phyloP scores from a whole-genome alignment of 92 coral and sea anemone species.

The Paramuricea clavata region DNA sequence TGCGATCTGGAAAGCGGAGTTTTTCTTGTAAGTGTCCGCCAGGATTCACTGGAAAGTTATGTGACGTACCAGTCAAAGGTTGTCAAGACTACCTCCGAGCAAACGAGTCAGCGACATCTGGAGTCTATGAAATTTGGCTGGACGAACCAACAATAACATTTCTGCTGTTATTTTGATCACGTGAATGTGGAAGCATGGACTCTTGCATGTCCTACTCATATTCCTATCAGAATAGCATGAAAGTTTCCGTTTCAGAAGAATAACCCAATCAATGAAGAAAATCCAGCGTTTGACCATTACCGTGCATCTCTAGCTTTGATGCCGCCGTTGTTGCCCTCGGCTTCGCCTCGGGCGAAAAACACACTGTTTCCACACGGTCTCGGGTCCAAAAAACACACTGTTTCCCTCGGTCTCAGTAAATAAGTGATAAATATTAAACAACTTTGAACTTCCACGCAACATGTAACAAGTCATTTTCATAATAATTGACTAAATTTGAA shows the following conservation, averaged over 20 bases:
- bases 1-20: slow-evolving; percentile 16
- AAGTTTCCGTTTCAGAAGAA: slow-evolving; percentile 8
- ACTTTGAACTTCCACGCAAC: too few species aligned
- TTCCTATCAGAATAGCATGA: background rate
- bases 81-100: slow-evolving; percentile 25
- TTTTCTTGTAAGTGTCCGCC: slow-evolving; percentile 14
- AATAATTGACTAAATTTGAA: too few species aligned
- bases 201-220: background rate
- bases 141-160: background rate
- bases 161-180: slow-evolving; percentile 41
- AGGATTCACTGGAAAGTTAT: slow-evolving; percentile 34
- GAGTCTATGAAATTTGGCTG: slow-evolving; percentile 5
- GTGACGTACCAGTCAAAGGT: slow-evolving; percentile 1
- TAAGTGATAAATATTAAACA: too few species aligned
- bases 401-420: too few species aligned
- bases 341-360: too few species aligned
- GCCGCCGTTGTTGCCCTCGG: too few species aligned
- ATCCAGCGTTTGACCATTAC: background rate
- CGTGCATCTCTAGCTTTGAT: slow-evolving; percentile 27
- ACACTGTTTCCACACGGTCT: too few species aligned
- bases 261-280: slow-evolving; percentile 23
- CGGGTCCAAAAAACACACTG: too few species aligned
- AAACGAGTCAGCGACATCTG: slow-evolving; percentile 17
- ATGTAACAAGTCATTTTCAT: too few species aligned
- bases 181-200: slow-evolving; percentile 31